These are phyloP conservation scores for Pluvialis apricaria DNA, from an alignment of 2,113 vertebrate species.

Conservation along the genomic window DNA sequence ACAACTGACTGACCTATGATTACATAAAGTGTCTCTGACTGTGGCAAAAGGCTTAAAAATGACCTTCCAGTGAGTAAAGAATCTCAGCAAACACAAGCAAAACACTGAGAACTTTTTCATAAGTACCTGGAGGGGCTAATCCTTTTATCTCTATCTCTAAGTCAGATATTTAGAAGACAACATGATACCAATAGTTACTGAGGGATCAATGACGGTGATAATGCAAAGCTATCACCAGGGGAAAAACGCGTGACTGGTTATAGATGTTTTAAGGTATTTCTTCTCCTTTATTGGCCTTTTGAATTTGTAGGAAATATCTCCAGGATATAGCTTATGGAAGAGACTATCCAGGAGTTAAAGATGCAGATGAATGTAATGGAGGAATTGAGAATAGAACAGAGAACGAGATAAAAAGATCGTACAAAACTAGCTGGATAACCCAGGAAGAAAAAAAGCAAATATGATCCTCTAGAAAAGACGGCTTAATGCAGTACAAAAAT, in stretches of 20 bases:
- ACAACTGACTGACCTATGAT: neutral
- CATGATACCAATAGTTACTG: neutral
- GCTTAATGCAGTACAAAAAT: neutral
- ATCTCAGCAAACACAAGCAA: neutral
- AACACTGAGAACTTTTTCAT: neutral
- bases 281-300: neutral
- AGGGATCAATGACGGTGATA: neutral
- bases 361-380: neutral
- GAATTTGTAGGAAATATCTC: neutral
- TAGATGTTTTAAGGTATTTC: neutral
- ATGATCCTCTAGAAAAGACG: neutral
- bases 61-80: neutral
- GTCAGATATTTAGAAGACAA: neutral
- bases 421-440: neutral
- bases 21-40: neutral
- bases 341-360: neutral
- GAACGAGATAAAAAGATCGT: neutral
- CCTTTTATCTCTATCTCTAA: neutral
- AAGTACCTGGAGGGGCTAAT: neutral
- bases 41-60: neutral
- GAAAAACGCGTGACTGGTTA: neutral
- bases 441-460: neutral
- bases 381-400: neutral
- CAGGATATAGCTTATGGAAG: neutral
- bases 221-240: neutral